These are phyloP conservation scores for Dicerorhinus sumatrensis DNA, from an alignment of 2,113 vertebrate genomes.

Conservation along the genomic window DNA sequence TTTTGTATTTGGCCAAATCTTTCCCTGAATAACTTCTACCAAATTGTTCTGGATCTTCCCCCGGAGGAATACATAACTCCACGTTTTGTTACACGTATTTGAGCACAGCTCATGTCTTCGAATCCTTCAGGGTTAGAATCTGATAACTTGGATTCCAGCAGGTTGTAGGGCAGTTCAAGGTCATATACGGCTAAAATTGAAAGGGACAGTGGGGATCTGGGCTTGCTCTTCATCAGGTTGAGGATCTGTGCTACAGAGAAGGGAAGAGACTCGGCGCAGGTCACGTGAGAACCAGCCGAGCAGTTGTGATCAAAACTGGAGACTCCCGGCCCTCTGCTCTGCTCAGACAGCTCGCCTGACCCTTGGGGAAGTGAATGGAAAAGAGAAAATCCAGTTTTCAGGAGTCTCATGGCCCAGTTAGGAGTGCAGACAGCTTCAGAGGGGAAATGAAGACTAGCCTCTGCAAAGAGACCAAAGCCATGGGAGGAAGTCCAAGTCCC, in stretches of 20 bases:
- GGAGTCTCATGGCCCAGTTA: background rate
- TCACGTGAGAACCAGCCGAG: fast-evolving
- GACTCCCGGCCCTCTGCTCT: background rate
- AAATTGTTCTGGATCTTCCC: background rate
- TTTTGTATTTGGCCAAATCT: background rate
- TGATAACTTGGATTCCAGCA: background rate
- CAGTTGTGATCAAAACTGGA: too few relatives aligned
- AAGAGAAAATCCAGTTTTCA: background rate
- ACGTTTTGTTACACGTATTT: background rate
- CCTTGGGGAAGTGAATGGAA: background rate
- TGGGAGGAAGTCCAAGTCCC: background rate
- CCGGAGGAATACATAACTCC: background rate
- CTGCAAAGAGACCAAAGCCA: background rate
- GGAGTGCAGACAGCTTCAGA: background rate
- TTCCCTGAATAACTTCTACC: background rate
- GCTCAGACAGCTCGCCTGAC: background rate
- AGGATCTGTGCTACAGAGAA: background rate
- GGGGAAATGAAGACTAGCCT: background rate
- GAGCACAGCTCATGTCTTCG: background rate
- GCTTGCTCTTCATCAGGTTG: fast-evolving
- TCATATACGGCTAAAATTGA: background rate
- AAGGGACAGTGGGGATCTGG: too few relatives aligned
- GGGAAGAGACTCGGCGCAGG: background rate
- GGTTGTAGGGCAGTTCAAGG: background rate
- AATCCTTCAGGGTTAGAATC: background rate